Percentiles rank a stretch among this genome's conserved stretches.
phyloP scores from a whole-genome alignment of 2,797 vertebrate species.

The Phylloscopus collybita region DNA sequence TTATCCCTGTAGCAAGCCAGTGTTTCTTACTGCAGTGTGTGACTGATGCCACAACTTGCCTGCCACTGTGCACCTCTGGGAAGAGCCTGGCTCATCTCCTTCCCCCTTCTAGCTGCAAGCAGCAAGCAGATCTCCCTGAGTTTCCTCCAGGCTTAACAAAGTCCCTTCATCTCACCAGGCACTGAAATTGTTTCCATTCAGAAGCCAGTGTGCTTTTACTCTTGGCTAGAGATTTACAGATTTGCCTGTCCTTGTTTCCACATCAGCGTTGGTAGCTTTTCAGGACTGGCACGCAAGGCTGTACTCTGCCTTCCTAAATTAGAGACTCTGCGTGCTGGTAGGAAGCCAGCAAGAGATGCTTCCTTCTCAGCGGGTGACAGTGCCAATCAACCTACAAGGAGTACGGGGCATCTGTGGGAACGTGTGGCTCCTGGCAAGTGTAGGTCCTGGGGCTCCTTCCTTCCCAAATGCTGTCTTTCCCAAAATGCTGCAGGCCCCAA shows the following conservation, averaged over 20 bases:
- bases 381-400: slow-evolving; percentile 18
- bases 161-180: background rate
- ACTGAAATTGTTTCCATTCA: background rate
- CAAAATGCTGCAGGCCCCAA: background rate
- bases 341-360: slow-evolving; percentile 45
- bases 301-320: slow-evolving; percentile 38
- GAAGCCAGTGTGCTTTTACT: background rate
- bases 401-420: background rate
- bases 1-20: background rate
- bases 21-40: background rate
- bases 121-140: background rate
- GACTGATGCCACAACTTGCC: background rate
- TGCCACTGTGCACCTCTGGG: background rate
- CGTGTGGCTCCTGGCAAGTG: background rate
- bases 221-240: background rate
- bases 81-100: background rate
- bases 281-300: slow-evolving; percentile 27
- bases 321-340: background rate
- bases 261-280: slow-evolving; percentile 3
- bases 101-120: background rate
- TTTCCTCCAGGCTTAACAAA: background rate
- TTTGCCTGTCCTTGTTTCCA: slow-evolving; percentile 21
- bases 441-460: background rate
- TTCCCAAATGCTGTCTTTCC: slow-evolving; percentile 18
- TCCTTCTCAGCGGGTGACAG: background rate